Percentiles rank a stretch among this genome's conserved stretches.
Evolutionary conservation across 2,113 vertebrate genomes (phyloP).

Genomic region (Sus scrofa): DNA sequence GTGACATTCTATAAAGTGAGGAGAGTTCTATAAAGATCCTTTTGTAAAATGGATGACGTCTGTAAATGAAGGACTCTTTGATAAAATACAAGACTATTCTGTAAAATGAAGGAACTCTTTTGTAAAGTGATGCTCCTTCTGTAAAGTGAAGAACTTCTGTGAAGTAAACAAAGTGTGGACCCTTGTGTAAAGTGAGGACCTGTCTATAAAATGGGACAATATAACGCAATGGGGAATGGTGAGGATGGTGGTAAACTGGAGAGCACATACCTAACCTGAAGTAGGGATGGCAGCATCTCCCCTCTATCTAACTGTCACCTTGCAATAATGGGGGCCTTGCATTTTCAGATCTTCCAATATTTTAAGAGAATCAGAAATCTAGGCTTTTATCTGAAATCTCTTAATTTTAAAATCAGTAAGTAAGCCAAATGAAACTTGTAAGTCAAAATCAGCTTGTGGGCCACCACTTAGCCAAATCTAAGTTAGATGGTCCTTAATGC

Average conservation of each 20-base stretch:
- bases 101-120: constrained; percentile 18
- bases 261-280: not conserved
- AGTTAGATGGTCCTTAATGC: not conserved
- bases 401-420: constrained; percentile 22
- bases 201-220: constrained; percentile 21
- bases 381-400: constrained; percentile 6
- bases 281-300: not conserved
- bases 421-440: constrained; percentile 33
- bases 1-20: not conserved
- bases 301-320: not conserved
- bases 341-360: constrained; percentile 34
- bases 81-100: not conserved
- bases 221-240: not conserved
- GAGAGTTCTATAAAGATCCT: constrained; percentile 33
- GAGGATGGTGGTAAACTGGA: not conserved
- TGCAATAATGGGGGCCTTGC: not conserved
- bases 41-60: constrained; percentile 36
- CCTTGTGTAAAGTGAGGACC: constrained; percentile 19
- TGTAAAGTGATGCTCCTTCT: not conserved
- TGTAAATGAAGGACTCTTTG: constrained; percentile 22
- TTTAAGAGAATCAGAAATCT: constrained; percentile 57
- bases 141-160: constrained; percentile 38
- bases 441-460: constrained; percentile 29
- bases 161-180: not conserved
- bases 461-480: not conserved